Percentiles rank a stretch among this genome's conserved stretches.
Conservation (phyloP, 2,888 invertebrate species). For the Tethea ocularis region DNA sequence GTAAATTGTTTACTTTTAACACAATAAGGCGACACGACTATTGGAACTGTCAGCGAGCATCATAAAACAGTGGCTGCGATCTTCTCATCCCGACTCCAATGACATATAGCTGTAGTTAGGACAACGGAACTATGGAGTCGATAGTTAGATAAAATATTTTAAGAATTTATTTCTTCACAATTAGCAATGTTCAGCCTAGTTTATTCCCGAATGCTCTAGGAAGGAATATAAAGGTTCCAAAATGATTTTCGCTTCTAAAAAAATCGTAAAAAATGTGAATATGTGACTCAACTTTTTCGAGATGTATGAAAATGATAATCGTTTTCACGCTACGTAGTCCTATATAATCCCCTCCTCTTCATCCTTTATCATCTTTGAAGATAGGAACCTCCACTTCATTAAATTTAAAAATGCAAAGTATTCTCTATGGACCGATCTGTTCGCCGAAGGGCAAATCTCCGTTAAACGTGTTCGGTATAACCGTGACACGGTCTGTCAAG, state of each 20-base stretch:
- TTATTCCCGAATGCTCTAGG: too few relatives aligned
- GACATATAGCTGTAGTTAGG: slow-evolving; percentile 45
- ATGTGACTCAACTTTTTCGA: too few relatives aligned
- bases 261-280: too few relatives aligned
- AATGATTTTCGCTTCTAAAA: too few relatives aligned
- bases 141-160: neutral
- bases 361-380: too few relatives aligned
- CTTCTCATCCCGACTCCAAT: slow-evolving; percentile 46
- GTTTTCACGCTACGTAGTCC: too few relatives aligned
- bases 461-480: slow-evolving; percentile 57
- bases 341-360: too few relatives aligned
- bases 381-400: too few relatives aligned
- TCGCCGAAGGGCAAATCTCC: slow-evolving; percentile 52
- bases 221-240: too few relatives aligned
- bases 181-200: neutral
- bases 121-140: slow-evolving; percentile 34
- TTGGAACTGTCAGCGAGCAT: slow-evolving; percentile 65
- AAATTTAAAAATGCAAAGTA: slow-evolving; percentile 12
- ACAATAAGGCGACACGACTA: slow-evolving; percentile 48
- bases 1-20: slow-evolving; percentile 33
- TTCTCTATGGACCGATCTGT: slow-evolving; percentile 37
- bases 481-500: slow-evolving; percentile 73
- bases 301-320: too few relatives aligned
- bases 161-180: neutral
- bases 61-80: slow-evolving; percentile 67